These are phyloP conservation scores for Pantherophis guttatus DNA, from an alignment of 2,113 vertebrate genomes.

Conservation along the genomic window DNA sequence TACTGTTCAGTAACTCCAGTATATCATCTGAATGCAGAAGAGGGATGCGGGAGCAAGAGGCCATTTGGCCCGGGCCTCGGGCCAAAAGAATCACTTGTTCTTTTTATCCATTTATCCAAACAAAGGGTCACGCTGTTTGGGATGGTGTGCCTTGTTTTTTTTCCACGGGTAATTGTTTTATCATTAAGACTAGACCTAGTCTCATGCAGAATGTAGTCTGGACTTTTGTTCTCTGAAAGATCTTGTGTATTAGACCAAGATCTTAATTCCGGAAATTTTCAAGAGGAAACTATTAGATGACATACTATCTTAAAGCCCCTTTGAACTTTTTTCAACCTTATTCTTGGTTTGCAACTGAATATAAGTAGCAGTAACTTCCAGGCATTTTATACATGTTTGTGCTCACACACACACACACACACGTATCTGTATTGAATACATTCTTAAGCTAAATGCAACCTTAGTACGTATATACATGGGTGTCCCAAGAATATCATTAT, in stretches of 20 bases:
- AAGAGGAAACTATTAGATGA: neutral
- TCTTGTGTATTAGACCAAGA: neutral
- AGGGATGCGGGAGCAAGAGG: neutral
- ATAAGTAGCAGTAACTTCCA: neutral
- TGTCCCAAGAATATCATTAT: neutral
- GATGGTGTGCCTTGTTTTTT: neutral
- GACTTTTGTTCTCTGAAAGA: neutral
- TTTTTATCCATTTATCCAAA: neutral
- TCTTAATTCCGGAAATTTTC: neutral
- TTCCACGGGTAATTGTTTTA: neutral
- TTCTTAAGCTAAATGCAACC: neutral
- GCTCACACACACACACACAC: neutral
- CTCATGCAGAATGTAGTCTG: neutral
- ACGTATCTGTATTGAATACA: neutral
- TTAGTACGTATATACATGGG: neutral
- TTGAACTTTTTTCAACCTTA: neutral
- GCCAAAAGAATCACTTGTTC: neutral
- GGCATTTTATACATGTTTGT: neutral
- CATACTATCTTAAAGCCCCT: neutral
- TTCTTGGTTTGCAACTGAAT: neutral
- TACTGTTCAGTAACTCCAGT: neutral
- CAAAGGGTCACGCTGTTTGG: neutral
- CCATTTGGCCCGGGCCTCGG: neutral
- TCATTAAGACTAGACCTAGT: neutral
- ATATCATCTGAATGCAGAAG: neutral